Conservation (phyloP, 2,797 vertebrate genomes). For the Lacerta viridis region DNA sequence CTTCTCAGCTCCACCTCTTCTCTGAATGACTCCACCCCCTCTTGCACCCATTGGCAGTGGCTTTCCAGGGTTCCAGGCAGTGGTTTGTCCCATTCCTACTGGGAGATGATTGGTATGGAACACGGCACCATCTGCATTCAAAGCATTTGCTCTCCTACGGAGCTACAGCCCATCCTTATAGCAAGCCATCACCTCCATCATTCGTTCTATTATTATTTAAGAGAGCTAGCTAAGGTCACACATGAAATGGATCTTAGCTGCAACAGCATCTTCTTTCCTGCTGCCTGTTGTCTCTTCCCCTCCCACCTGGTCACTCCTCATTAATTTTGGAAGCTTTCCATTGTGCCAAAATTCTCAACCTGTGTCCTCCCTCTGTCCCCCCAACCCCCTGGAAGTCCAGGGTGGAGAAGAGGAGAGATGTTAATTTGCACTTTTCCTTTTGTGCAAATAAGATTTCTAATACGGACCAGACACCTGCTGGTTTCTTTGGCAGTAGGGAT, state of each 20-base stretch:
- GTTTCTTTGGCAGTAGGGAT: conserved; percentile 44
- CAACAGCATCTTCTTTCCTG: neutral
- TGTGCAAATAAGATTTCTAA: conserved; percentile 79
- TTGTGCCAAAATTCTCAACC: neutral
- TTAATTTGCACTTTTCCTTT: conserved; percentile 74
- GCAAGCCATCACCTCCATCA: neutral
- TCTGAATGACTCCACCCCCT: no score
- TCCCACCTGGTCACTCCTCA: conserved; percentile 19
- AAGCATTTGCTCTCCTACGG: no score
- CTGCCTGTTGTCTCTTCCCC: neutral
- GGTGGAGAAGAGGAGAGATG: conserved; percentile 41
- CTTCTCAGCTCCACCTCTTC: no score
- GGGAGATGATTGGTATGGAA: neutral
- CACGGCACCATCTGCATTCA: neutral
- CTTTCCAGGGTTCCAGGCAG: neutral
- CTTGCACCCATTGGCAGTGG: neutral
- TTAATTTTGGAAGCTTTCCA: conserved; percentile 29
- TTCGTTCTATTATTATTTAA: neutral
- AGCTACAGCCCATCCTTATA: neutral
- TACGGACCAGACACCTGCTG: conserved; percentile 65
- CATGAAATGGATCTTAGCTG: neutral
- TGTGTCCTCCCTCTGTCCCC: conserved; percentile 4
- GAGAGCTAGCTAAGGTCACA: neutral
- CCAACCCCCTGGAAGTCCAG: conserved; percentile 15
- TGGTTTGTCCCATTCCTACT: neutral